Conservation (phyloP, 1,140 invertebrate genomes). For the Scaptomyza montana region DNA sequence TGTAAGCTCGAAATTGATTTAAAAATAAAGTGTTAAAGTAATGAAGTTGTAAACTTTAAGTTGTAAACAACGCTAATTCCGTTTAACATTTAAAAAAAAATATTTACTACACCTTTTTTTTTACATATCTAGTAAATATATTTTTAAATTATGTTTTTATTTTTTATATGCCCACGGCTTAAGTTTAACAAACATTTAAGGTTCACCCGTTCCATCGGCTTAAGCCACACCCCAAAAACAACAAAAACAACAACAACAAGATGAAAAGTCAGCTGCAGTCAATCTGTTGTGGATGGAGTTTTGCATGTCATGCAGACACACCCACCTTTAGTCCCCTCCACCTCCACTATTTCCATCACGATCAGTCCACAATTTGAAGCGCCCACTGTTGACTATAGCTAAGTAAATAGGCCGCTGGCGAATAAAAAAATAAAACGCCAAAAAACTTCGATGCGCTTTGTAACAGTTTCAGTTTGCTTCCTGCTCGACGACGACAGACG, state of each 20-base stretch:
- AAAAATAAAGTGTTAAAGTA: neutral
- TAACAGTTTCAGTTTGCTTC: slow-evolving; percentile 69
- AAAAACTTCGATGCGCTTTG: slow-evolving; percentile 49
- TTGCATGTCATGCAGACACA: slow-evolving; percentile 7
- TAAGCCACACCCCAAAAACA: slow-evolving; percentile 3
- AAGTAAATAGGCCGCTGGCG: slow-evolving; percentile 50
- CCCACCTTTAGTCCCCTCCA: neutral
- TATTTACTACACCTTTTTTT: no score
- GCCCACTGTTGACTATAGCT: slow-evolving; percentile 10
- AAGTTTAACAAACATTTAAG: neutral
- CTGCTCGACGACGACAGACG: slow-evolving; percentile 42
- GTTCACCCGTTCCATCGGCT: neutral
- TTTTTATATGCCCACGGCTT: neutral
- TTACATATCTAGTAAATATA: no score
- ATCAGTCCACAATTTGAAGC: neutral
- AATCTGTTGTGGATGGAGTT: neutral
- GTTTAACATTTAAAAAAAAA: no score
- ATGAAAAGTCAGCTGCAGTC: slow-evolving; percentile 1
- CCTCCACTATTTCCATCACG: neutral
- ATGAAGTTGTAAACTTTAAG: no score
- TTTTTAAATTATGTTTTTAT: neutral
- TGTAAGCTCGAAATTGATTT: neutral
- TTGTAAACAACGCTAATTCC: no score
- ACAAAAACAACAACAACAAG: no score
- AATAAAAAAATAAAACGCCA: slow-evolving; percentile 9